A percentile compares a stretch with the other conserved stretches of the same genome.
phyloP scores from a whole-genome alignment of 2,888 invertebrate genomes.

The Yponomeuta malinellus region DNA sequence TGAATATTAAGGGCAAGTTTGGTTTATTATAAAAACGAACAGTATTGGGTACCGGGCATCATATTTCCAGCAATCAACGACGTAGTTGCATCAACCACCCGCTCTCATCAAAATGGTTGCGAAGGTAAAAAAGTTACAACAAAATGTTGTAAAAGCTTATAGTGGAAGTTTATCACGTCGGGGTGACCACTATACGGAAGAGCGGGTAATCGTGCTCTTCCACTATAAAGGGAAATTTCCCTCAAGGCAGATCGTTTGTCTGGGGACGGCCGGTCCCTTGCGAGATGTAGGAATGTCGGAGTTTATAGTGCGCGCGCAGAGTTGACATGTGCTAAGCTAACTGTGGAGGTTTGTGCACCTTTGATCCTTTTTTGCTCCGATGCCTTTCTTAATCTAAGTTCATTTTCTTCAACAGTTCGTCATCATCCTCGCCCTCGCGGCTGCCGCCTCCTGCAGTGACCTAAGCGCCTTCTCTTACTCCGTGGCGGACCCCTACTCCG shows the following conservation, averaged over 20 bases:
- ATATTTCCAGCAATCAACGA: not conserved
- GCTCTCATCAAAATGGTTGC: conserved; percentile 10
- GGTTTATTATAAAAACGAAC: conserved; percentile 1
- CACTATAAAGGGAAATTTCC: too few relatives aligned
- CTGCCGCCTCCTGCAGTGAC: conserved; percentile 22
- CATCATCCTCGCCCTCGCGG: conserved; percentile 11
- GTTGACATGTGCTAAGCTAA: too few relatives aligned
- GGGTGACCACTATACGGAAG: too few relatives aligned
- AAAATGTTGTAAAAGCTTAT: too few relatives aligned
- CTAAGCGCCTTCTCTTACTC: conserved; percentile 69
- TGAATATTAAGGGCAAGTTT: not conserved
- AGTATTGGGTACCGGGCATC: not conserved
- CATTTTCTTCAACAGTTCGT: not conserved
- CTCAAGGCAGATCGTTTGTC: too few relatives aligned
- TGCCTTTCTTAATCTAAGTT: not conserved
- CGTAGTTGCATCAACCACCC: conserved; percentile 5
- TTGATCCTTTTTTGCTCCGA: not conserved
- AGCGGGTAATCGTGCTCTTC: too few relatives aligned
- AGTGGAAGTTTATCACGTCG: too few relatives aligned
- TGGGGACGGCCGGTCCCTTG: too few relatives aligned
- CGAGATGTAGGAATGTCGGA: too few relatives aligned
- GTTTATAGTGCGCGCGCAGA: too few relatives aligned
- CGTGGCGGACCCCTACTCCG: conserved; percentile 72
- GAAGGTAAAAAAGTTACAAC: not conserved
- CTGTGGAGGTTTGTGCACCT: too few relatives aligned